Percentiles rank a stretch among this genome's conserved stretches.
Conservation (phyloP, 2,113 vertebrate species). For the Elgaria multicarinata region DNA sequence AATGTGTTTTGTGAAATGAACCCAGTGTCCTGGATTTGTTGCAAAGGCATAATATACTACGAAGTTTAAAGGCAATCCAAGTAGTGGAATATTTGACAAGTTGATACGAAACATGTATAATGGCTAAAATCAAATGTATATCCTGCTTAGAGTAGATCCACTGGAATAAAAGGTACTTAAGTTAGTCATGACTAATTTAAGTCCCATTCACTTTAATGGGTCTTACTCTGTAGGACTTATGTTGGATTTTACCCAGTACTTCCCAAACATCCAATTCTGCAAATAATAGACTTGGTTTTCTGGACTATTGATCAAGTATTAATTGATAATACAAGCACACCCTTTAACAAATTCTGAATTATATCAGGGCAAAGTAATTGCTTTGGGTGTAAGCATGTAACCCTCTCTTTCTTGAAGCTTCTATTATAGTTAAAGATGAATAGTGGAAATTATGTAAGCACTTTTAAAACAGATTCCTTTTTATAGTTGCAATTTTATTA, state of each 20-base stretch:
- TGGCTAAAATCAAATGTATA: too few relatives aligned
- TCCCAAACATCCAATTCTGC: constrained; percentile 15
- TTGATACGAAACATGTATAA: neutral
- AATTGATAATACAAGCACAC: neutral
- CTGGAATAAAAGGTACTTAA: too few relatives aligned
- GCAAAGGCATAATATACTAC: neutral
- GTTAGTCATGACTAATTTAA: too few relatives aligned
- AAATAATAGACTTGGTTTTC: neutral
- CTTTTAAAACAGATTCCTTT: neutral
- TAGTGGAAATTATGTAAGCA: too few relatives aligned
- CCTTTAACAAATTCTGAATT: neutral
- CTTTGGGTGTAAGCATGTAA: neutral
- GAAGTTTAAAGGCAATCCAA: neutral
- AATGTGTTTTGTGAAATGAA: neutral
- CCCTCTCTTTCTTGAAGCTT: neutral
- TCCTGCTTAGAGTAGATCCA: too few relatives aligned
- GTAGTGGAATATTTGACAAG: neutral
- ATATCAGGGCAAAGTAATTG: neutral
- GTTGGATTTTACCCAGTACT: too few relatives aligned
- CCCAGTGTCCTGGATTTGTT: neutral
- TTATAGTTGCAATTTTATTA: neutral
- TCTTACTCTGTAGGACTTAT: too few relatives aligned
- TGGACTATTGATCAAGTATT: constrained; percentile 7
- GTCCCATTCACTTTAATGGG: too few relatives aligned
- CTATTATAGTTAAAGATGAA: neutral